Conservation (phyloP, 2,888 invertebrate species). For the Entomobrya multifasciata region DNA sequence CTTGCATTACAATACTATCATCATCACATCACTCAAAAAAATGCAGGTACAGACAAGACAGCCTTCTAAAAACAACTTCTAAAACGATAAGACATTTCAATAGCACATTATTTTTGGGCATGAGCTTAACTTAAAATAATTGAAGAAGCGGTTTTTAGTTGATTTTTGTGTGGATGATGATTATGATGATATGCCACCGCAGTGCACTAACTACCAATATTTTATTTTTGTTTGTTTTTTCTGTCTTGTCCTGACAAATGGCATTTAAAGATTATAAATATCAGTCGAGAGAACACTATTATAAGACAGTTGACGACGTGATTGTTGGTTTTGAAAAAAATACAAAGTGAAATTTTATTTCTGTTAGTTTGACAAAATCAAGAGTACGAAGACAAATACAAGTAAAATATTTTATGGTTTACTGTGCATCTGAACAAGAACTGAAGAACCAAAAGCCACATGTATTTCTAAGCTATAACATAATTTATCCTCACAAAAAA, state of each 20-base stretch:
- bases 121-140: constrained; percentile 22
- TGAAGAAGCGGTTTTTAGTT: too few relatives aligned
- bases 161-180: not conserved
- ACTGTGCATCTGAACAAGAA: too few relatives aligned
- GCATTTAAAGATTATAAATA: too few relatives aligned
- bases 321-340: constrained; percentile 32
- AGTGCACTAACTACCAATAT: not conserved
- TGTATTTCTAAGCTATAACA: too few relatives aligned
- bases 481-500: too few relatives aligned
- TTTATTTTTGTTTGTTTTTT: constrained; percentile 21
- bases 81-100: constrained; percentile 53
- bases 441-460: too few relatives aligned
- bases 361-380: constrained; percentile 42
- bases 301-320: constrained; percentile 50
- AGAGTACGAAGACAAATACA: too few relatives aligned
- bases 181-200: not conserved
- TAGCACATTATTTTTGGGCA: constrained; percentile 27
- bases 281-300: too few relatives aligned
- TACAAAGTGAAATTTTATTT: constrained; percentile 56
- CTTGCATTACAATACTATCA: too few relatives aligned
- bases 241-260: too few relatives aligned
- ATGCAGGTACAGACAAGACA: not conserved
- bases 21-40: not conserved
- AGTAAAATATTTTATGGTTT: too few relatives aligned
- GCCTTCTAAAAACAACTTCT: constrained; percentile 61